These are phyloP conservation scores for Xanthorhoe spadicearia DNA, from an alignment of 2,888 invertebrate genomes.

Conservation along the genomic window DNA sequence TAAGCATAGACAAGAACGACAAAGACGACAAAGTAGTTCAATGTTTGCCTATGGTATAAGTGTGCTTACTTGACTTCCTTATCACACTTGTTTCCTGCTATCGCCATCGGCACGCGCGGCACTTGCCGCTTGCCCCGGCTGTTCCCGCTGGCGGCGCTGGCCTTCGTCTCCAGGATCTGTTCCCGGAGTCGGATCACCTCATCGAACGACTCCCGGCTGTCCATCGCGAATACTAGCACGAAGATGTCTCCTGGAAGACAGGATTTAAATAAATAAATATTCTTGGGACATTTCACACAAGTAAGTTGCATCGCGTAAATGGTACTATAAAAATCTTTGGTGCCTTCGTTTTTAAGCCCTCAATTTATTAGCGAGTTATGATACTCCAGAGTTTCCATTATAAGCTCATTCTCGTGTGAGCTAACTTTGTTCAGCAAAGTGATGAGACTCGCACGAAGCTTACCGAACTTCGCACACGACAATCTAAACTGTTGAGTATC, in stretches of 20 bases:
- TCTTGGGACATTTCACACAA: too few relatives aligned
- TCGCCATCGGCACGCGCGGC: slow-evolving; percentile 92
- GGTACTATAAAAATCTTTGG: not conserved
- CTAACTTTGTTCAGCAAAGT: slow-evolving; percentile 25
- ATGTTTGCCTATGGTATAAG: too few relatives aligned
- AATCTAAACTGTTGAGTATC: slow-evolving; percentile 10
- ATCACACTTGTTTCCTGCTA: slow-evolving; percentile 95
- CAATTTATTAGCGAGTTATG: not conserved
- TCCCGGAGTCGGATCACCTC: slow-evolving; percentile 92
- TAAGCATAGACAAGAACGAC: too few relatives aligned
- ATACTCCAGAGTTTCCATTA: slow-evolving; percentile 4
- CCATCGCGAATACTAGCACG: slow-evolving; percentile 93
- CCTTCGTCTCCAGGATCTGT: slow-evolving; percentile 93
- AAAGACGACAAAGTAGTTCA: too few relatives aligned
- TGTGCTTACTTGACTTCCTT: slow-evolving; percentile 88
- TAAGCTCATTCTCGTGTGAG: slow-evolving; percentile 18
- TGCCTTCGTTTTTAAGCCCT: not conserved
- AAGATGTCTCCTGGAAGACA: slow-evolving; percentile 88
- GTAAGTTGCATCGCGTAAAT: too few relatives aligned
- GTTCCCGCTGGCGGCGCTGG: slow-evolving; percentile 88
- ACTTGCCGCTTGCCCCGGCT: slow-evolving; percentile 86
- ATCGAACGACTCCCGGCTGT: slow-evolving; percentile 92
- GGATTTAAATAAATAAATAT: too few relatives aligned
- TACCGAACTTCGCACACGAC: slow-evolving; percentile 6
- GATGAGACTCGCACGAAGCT: slow-evolving; percentile 22